Evolutionary conservation across 2,113 vertebrate genomes (phyloP).

Genomic region (Diphyllodes magnificus): DNA sequence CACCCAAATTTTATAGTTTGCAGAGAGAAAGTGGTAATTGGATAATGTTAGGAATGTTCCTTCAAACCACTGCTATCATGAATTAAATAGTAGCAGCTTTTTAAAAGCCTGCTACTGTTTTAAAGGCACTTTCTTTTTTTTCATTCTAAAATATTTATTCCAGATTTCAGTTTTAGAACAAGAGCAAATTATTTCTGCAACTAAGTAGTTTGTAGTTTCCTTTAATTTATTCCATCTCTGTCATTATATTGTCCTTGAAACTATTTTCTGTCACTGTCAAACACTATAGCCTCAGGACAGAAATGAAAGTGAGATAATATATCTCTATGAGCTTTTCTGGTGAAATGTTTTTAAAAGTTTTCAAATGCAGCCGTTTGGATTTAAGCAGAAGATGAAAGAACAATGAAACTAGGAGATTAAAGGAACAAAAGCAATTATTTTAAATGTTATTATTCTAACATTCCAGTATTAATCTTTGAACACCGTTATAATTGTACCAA

Average conservation of each 20-base stretch:
- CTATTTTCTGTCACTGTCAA: conserved; percentile 37
- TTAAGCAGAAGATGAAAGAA: conserved; percentile 45
- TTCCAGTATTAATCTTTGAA: conserved; percentile 29
- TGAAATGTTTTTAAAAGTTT: conserved; percentile 41
- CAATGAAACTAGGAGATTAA: conserved; percentile 14
- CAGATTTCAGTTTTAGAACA: not conserved
- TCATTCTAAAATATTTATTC: not conserved
- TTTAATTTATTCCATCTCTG: conserved; percentile 40
- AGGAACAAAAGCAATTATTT: conserved; percentile 32
- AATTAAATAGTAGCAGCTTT: conserved; percentile 1
- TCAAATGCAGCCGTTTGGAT: conserved; percentile 22
- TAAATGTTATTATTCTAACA: not conserved
- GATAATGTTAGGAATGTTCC: not conserved
- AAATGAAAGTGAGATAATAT: conserved; percentile 7
- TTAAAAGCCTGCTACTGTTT: not conserved
- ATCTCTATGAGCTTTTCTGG: not conserved
- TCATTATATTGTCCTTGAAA: conserved; percentile 48
- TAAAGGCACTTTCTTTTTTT: not conserved
- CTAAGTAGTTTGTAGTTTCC: not conserved
- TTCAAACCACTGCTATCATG: not conserved
- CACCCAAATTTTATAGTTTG: not conserved
- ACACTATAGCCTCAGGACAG: conserved; percentile 22
- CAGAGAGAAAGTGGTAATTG: not conserved
- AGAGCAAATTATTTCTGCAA: not conserved
- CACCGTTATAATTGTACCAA: conserved; percentile 4